Base-by-base conservation (phyloP, 2,888 invertebrate genomes). In the Aproaerema taeniolella region DNA sequence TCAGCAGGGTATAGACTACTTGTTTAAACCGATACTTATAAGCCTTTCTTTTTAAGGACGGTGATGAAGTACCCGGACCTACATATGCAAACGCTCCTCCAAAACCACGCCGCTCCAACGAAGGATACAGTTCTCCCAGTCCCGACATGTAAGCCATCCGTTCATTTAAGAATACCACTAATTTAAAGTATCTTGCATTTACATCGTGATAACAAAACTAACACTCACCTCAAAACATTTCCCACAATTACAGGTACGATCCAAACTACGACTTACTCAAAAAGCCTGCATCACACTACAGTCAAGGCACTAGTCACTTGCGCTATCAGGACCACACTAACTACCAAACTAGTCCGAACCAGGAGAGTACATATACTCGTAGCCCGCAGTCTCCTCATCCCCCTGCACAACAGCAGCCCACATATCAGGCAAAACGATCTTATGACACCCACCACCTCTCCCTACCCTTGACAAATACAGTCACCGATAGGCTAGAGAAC, bases 81-180 rank as follows among this genome's bases (percentile, higher is more conserved):
- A 89, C 95, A 1, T 96, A 96, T 63, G 95, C 94, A 1, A 96
- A 96, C 74, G 95, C 96, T 2, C 95, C 95, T 8, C 95, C 96
- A 0, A 96, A 96, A 67, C 95, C 96, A 0, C 87, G 94, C 61
- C 89, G 95, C 38, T 89, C 94, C 24, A 93, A 91, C 47, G 93
- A 94, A 58, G 91, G 92, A 25, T 93, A 92, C 55, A 91, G 92
- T 31, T 93, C 93, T 2, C 92, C 92, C 0, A 92, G 92, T 56
- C 91, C 92, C 26, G 92, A 93, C 52, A 89, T 89, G 78, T 89
- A 71, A 74, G 85, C 57, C 31, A 43, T 30, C 4, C 9, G 5
- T 28, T 28, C 3, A n/a, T 20, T 20, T n/a, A n/a, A n/a, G n/a
- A n/a, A n/a, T n/a, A n/a, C n/a, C n/a, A n/a, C n/a, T n/a, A n/a